Base-by-base conservation (phyloP, 1,140 invertebrate species). In the Amyelois transitella region DNA sequence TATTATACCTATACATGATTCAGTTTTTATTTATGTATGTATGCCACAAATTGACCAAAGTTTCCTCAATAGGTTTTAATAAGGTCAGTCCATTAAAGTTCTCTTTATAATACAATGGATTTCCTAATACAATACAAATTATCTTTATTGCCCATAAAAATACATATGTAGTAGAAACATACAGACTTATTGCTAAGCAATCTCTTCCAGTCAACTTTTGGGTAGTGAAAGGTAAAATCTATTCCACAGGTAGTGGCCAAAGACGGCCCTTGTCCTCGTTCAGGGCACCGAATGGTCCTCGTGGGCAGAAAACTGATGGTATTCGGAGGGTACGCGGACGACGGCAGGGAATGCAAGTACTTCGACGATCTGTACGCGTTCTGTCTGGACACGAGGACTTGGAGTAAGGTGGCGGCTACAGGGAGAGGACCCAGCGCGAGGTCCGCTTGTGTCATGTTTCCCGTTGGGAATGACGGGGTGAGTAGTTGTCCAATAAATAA, bases 261-360 rank as follows among this genome's bases (percentile, higher is more conserved):
- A 18, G 92, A 95, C 60, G 95, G 94, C 1, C 97, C 97, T 0
- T 94, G 94, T 18, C 89, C 96, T 0, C 90, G 97, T 58, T 98
- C 96, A 82, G 97, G 97, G 0, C 97, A 98, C 80, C 89, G 96
- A 58, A 98, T 98, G 96, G 90, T 92, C 6, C 90, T 92, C 5
- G 70, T 91, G 0, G 88, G 92, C 12, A 96, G 96, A 73, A 95
- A 95, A 64, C 77, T 98, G 0, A 89, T 97, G 61, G 88, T 98
- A 18, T 98, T 98, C 90, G 97, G 97, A 0, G 97, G 97, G 14
- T 98, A 97, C 80, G 92, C 96, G 75, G 96, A 98, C 81, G 97
- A 97, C 85, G 90, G 93, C 4, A 91, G 94, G 53, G 93, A 96
- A 47, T 98, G 94, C 75, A 94, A 94, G 69, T 98, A 98, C 84